These are phyloP conservation scores for Protosalanx chinensis DNA, from an alignment of 2,797 vertebrate species.

Conservation along the genomic window DNA sequence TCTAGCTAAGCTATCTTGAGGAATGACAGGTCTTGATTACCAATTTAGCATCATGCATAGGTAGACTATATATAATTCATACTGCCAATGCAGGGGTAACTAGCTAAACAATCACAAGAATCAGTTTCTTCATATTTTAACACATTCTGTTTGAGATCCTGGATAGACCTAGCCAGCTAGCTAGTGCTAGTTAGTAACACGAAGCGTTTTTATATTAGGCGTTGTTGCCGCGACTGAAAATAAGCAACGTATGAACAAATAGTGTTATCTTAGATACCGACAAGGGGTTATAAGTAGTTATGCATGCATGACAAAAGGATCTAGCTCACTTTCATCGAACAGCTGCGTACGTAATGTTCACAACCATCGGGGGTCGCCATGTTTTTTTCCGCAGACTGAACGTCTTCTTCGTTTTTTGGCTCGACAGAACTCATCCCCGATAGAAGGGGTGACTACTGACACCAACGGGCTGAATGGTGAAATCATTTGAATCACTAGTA, in stretches of 20 bases:
- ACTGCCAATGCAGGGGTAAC: neutral
- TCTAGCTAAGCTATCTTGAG: neutral
- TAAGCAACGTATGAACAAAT: neutral
- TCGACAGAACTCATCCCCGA: too few relatives aligned
- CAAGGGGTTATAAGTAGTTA: too few relatives aligned
- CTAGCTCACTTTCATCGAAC: constrained; percentile 73
- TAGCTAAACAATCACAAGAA: too few relatives aligned
- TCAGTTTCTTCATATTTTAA: too few relatives aligned
- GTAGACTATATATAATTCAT: neutral
- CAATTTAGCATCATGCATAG: neutral
- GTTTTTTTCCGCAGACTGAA: constrained; percentile 34
- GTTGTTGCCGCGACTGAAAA: neutral
- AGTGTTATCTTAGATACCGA: too few relatives aligned
- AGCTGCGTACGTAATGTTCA: constrained; percentile 74
- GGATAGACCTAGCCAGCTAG: constrained; percentile 2
- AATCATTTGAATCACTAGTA: too few relatives aligned
- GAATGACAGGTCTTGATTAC: neutral
- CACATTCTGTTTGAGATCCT: neutral
- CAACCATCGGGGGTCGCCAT: constrained; percentile 70
- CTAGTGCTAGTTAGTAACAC: neutral
- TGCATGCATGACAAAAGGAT: neutral
- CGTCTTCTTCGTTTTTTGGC: too few relatives aligned
- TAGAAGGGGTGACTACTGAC: too few relatives aligned
- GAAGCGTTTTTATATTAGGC: neutral
- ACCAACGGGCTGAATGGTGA: too few relatives aligned